Evolutionary conservation across 2,113 vertebrate species (phyloP).

Genomic region (Ia io): DNA sequence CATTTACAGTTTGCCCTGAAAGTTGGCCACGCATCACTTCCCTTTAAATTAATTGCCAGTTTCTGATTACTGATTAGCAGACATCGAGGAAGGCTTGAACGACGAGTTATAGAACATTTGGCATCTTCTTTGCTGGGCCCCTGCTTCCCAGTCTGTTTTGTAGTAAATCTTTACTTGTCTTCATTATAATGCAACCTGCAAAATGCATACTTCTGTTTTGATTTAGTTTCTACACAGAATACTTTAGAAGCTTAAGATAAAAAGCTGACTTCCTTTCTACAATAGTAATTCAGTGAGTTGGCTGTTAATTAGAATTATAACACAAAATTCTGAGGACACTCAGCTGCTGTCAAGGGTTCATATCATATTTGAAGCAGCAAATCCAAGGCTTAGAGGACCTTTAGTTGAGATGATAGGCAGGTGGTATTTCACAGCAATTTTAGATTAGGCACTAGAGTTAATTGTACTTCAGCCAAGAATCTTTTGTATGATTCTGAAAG

Average conservation of each 20-base stretch:
- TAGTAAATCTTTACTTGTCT: neutral
- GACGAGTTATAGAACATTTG: neutral
- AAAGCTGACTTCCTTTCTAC: neutral
- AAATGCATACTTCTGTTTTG: neutral
- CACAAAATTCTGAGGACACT: neutral
- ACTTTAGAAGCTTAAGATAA: neutral
- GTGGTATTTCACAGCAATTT: neutral
- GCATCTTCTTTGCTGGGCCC: neutral
- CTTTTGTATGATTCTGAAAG: conserved; percentile 10
- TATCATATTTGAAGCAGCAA: neutral
- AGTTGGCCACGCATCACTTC: neutral
- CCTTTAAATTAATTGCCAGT: neutral
- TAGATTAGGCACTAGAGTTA: neutral
- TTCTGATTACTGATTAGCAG: neutral
- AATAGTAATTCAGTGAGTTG: neutral
- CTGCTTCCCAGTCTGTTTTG: neutral
- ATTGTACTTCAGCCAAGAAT: conserved; percentile 22
- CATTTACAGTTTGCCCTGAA: neutral
- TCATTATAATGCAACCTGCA: neutral
- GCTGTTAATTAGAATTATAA: neutral
- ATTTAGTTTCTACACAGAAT: neutral
- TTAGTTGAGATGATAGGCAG: neutral
- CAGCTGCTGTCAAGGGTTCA: neutral
- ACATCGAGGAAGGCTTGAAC: neutral
- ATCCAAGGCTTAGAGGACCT: neutral